Base-by-base conservation (phyloP, 2,797 vertebrate genomes). In the Philypnodon macrostomus region DNA sequence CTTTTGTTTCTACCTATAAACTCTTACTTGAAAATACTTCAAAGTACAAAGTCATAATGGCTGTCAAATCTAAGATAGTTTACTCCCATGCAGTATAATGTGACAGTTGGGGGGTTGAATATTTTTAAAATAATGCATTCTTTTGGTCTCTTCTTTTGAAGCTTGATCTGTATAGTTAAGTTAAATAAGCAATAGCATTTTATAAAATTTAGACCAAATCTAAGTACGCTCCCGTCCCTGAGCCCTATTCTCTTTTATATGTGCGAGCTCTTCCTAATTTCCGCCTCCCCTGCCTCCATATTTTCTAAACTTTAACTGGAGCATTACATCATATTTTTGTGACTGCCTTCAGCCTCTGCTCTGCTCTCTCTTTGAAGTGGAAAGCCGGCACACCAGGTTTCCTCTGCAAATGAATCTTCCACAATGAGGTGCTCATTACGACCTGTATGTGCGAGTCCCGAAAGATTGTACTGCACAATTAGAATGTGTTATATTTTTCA, bases 341-440 rank as follows among this genome's bases (percentile, higher is more conserved):
- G 59, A 40, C 58, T 49, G 33, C 42, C 39, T 42, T 29, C 23
- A 46, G 51, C 50, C 21, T 57, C 47, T 44, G 30, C 47, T 47
- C 48, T 45, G 37, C 29, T 18, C 38, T 21, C 16, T 61, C 75
- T 85, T 81, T 85, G 77, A 85, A 79, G 74, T 85, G 73, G 61
- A 81, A 77, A 85, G 77, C 56, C 14, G 14, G 33, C 49, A 57
- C 53, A 53, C 72, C 69, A 75, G 79, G 67, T 65, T 67, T 75
- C 26, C 27, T 33, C 60, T 50, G 68, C 62, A 80, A 81, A 85
- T 67, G 59, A 80, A 78, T 70, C 69, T 37, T 27, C 63, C 65
- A 53, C 70, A 66, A 69, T 62, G 29, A 58, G 58, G 76, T 86
- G 79, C 85, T 85, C 80, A 82, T 73, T 57, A 67, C 63, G 23